Conservation (phyloP, 2,113 vertebrate genomes). For the Indicator indicator region DNA sequence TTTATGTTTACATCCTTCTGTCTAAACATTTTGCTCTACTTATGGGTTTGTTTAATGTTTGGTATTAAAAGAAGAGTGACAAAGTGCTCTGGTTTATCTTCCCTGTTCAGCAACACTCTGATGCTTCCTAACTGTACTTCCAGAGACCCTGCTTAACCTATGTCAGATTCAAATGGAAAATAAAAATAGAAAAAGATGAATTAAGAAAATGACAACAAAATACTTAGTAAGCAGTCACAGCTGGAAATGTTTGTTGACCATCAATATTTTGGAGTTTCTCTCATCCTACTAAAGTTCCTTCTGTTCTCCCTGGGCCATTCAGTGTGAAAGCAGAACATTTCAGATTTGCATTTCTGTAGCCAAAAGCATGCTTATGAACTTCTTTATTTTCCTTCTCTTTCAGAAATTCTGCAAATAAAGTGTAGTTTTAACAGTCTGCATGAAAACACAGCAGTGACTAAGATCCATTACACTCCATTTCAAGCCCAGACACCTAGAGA, state of each 20-base stretch:
- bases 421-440: conserved; percentile 52
- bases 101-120: not conserved
- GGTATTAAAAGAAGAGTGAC: not conserved
- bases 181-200: not conserved
- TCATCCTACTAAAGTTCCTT: not conserved
- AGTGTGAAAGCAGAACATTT: not conserved
- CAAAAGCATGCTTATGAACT: not conserved
- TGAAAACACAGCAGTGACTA: conserved; percentile 56
- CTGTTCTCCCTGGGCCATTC: not conserved
- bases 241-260: not conserved
- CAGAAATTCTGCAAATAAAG: conserved; percentile 46
- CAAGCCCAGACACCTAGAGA: conserved; percentile 51
- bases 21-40: not conserved
- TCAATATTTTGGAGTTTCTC: not conserved
- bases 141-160: not conserved
- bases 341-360: not conserved
- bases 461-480: conserved; percentile 52
- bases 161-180: not conserved
- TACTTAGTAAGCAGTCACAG: not conserved
- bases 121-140: not conserved
- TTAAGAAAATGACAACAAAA: not conserved
- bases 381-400: conserved; percentile 10
- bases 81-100: not conserved
- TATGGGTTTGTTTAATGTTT: not conserved
- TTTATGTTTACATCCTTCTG: not conserved